Conservation (phyloP, 2,797 vertebrate genomes). For the Characodon lateralis region DNA sequence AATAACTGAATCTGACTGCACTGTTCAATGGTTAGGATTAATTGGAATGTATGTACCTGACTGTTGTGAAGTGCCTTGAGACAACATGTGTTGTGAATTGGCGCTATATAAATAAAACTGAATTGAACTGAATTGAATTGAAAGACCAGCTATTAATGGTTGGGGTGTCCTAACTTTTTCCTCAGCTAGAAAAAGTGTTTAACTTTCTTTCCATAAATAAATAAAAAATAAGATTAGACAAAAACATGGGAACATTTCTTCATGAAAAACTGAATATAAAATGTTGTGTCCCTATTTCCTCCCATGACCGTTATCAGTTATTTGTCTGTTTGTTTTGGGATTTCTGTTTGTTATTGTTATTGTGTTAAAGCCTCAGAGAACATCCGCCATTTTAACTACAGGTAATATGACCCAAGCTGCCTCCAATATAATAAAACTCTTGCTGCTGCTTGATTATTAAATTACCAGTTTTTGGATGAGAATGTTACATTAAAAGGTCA, state of each 20-base stretch:
- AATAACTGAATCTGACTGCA: too few relatives aligned
- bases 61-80: too few relatives aligned
- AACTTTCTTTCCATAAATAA: not conserved
- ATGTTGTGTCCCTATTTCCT: not conserved
- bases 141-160: not conserved
- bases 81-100: too few relatives aligned
- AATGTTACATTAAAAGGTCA: not conserved
- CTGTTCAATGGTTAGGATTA: too few relatives aligned
- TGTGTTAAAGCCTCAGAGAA: not conserved
- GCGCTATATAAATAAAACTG: too few relatives aligned
- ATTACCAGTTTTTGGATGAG: not conserved
- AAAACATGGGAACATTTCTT: not conserved
- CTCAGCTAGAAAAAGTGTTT: not conserved
- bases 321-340: too few relatives aligned
- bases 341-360: not conserved
- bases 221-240: not conserved
- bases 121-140: too few relatives aligned
- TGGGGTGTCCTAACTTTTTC: not conserved
- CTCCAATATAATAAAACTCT: not conserved
- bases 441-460: slow-evolving; percentile 17
- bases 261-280: not conserved
- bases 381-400: not conserved
- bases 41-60: too few relatives aligned
- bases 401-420: not conserved
- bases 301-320: not conserved